These are phyloP conservation scores for Halcyon smyrnensis DNA, from an alignment of 2,797 vertebrate species.

Conservation along the genomic window DNA sequence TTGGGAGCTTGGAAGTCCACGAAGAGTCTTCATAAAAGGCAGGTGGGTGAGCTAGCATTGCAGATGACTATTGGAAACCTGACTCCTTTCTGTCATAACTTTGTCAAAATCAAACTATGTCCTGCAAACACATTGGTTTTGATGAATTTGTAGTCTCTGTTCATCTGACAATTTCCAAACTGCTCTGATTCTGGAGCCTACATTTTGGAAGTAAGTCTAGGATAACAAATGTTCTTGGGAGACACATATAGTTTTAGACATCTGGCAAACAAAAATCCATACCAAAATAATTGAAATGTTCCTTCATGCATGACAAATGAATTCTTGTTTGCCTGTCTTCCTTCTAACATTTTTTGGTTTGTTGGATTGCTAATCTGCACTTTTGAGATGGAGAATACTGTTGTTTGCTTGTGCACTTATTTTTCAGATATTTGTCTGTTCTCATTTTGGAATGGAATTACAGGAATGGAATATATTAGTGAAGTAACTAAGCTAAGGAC, in stretches of 20 bases:
- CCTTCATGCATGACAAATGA: background rate
- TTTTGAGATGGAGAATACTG: background rate
- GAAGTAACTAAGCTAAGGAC: background rate
- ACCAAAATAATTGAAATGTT: conserved; percentile 11
- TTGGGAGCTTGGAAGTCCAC: background rate
- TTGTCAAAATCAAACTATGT: background rate
- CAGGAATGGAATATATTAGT: background rate
- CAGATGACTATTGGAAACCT: background rate
- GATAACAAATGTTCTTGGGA: background rate
- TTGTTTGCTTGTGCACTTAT: background rate
- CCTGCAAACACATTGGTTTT: background rate
- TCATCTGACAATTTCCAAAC: background rate
- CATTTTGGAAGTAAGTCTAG: background rate
- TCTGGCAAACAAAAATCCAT: background rate
- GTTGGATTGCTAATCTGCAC: background rate
- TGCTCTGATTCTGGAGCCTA: background rate
- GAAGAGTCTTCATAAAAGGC: background rate
- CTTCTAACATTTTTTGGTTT: background rate
- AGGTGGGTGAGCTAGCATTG: background rate
- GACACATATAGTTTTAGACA: background rate
- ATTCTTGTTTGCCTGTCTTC: conserved; percentile 17
- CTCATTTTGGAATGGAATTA: background rate
- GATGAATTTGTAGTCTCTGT: background rate
- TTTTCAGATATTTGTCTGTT: background rate
- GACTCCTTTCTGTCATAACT: background rate